Evolutionary conservation across 53 echinoderm and acorn worm genomes (phyloP).

Genomic region (Glandiceps talaboti): DNA sequence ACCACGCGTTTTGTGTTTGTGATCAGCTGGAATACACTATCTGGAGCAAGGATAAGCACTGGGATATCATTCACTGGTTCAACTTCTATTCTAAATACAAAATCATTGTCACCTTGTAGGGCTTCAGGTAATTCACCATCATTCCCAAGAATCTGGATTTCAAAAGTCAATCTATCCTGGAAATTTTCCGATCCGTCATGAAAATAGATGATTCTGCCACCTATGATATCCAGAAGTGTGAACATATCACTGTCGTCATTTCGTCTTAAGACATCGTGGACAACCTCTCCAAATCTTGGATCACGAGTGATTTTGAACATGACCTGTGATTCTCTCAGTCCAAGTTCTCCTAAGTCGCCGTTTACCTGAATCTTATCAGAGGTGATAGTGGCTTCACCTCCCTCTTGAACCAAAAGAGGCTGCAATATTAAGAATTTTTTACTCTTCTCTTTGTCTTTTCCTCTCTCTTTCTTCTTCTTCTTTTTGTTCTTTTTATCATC

Average conservation of each 20-base stretch:
- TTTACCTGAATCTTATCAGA: constrained; percentile 61
- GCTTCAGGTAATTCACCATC: constrained; percentile 25
- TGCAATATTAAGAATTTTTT: constrained; percentile 13
- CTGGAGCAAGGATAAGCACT: constrained; percentile 49
- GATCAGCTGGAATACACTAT: constrained; percentile 67
- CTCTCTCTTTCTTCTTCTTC: neutral
- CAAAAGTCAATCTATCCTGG: constrained; percentile 43
- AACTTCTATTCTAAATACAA: constrained; percentile 47
- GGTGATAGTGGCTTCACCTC: constrained; percentile 46
- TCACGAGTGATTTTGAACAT: constrained; percentile 34
- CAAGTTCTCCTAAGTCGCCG: constrained; percentile 35
- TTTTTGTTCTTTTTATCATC: neutral
- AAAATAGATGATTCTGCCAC: constrained; percentile 58
- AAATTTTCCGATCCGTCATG: constrained; percentile 92
- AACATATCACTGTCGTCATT: constrained; percentile 44
- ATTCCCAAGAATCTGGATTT: constrained; percentile 46
- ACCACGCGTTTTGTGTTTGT: constrained; percentile 29
- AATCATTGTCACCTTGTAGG: constrained; percentile 27
- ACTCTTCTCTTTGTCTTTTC: neutral
- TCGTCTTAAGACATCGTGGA: constrained; percentile 52
- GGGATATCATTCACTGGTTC: constrained; percentile 80
- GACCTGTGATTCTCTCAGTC: constrained; percentile 63
- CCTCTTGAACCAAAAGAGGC: constrained; percentile 52
- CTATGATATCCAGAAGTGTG: constrained; percentile 59
- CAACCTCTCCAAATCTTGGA: constrained; percentile 51